phyloP scores from a whole-genome alignment of 2,888 invertebrate species.

The Gymnocheta viridis region DNA sequence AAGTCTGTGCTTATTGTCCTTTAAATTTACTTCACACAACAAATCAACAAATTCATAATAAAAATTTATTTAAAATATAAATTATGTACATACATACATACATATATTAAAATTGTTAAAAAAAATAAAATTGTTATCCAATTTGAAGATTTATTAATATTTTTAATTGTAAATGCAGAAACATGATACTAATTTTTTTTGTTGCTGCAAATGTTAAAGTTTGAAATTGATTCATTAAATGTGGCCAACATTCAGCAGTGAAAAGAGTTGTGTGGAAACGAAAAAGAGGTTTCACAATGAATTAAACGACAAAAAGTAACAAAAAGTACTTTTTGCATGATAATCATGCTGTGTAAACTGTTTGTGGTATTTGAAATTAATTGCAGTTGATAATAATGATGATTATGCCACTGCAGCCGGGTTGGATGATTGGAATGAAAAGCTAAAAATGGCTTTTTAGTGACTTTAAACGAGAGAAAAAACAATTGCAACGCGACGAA shows the following conservation, averaged over 20 bases:
- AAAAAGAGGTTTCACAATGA: background rate
- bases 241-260: background rate
- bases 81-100: no score
- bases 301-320: slow-evolving; percentile 47
- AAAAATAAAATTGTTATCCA: no score
- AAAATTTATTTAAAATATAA: no score
- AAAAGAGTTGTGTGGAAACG: background rate
- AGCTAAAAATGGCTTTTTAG: slow-evolving; percentile 26
- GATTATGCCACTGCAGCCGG: background rate
- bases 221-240: slow-evolving; percentile 56
- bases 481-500: background rate
- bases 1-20: no score
- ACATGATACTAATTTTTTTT: background rate
- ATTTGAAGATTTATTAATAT: no score
- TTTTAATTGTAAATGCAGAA: no score
- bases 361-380: slow-evolving; percentile 60
- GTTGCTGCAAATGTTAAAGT: background rate
- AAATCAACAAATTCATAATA: no score
- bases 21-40: no score
- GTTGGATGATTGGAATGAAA: slow-evolving; percentile 15
- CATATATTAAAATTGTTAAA: no score
- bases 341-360: slow-evolving; percentile 60
- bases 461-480: slow-evolving; percentile 15
- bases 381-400: slow-evolving; percentile 44
- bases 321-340: slow-evolving; percentile 54